phyloP scores from a whole-genome alignment of 2,113 vertebrate genomes.

The Gymnobelideus leadbeateri region DNA sequence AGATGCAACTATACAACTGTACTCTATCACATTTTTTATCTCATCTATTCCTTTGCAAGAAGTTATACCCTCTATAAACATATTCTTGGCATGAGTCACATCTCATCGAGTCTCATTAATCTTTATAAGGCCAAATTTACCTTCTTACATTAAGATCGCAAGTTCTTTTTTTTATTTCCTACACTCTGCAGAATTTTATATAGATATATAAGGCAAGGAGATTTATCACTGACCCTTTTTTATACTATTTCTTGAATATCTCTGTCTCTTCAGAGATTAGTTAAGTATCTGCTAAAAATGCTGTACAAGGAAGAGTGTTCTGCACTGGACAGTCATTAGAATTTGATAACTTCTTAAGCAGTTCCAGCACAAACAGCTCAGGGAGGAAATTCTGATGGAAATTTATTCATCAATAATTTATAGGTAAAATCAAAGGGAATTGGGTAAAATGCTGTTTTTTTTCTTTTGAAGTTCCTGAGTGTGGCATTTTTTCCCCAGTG shows the following conservation, averaged over 20 bases:
- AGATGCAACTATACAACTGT: not conserved
- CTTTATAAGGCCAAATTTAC: not conserved
- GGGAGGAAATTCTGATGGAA: conserved; percentile 21
- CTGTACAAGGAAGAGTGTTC: not conserved
- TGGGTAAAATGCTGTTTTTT: conserved; percentile 17
- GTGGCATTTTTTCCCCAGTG: conserved; percentile 28
- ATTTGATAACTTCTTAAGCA: not conserved
- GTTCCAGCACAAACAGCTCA: not conserved
- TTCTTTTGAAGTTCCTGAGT: conserved; percentile 46
- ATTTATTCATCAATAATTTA: conserved; percentile 26
- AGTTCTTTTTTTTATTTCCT: not conserved
- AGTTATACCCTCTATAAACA: not conserved
- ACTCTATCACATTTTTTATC: not conserved
- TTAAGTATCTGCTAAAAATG: not conserved
- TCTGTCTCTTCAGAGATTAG: not conserved
- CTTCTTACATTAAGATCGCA: not conserved
- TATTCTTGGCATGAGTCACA: not conserved
- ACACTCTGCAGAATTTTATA: not conserved
- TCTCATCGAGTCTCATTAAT: not conserved
- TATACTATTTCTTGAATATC: not conserved
- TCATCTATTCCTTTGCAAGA: not conserved
- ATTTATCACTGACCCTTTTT: not conserved
- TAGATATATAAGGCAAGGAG: not conserved
- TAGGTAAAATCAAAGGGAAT: conserved; percentile 37
- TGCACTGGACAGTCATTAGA: not conserved